Evolutionary conservation across 2,113 vertebrate species (phyloP).

Genomic region (Ochotona curzoniae): DNA sequence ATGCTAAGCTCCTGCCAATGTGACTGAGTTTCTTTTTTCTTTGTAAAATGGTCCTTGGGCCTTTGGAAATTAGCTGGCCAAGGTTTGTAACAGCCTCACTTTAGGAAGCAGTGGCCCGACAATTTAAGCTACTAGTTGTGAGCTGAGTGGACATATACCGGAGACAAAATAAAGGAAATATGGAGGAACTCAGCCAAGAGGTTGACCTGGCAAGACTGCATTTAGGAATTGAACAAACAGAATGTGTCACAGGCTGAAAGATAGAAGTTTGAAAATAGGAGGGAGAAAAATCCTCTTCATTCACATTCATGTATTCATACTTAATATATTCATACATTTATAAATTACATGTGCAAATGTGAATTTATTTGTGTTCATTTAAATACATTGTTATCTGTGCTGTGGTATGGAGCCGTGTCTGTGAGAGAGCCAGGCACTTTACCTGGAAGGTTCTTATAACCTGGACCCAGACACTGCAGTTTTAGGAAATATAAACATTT

Average conservation of each 20-base stretch:
- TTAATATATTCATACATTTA: not conserved
- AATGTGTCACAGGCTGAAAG: not conserved
- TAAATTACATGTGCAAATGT: not conserved
- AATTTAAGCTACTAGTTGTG: not conserved
- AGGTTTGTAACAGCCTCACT: not conserved
- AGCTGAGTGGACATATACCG: not conserved
- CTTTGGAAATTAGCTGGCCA: not conserved
- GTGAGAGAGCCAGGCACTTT: not conserved
- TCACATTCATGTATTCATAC: not conserved
- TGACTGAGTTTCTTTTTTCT: not conserved
- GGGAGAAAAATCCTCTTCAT: not conserved
- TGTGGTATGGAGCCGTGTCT: not conserved
- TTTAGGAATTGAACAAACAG: conserved; percentile 33
- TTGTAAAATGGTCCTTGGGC: not conserved
- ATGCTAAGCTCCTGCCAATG: not conserved
- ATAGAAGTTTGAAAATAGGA: not conserved
- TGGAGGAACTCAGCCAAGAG: not conserved
- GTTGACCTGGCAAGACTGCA: not conserved
- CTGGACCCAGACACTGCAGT: not conserved
- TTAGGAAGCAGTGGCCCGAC: not conserved
- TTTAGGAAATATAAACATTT: conserved; percentile 47
- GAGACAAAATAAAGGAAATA: not conserved
- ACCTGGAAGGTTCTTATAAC: not conserved
- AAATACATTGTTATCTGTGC: not conserved
- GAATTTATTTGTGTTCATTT: not conserved